Conservation (phyloP, 1,140 invertebrate genomes). For the Tetramorium parvispinum region DNA sequence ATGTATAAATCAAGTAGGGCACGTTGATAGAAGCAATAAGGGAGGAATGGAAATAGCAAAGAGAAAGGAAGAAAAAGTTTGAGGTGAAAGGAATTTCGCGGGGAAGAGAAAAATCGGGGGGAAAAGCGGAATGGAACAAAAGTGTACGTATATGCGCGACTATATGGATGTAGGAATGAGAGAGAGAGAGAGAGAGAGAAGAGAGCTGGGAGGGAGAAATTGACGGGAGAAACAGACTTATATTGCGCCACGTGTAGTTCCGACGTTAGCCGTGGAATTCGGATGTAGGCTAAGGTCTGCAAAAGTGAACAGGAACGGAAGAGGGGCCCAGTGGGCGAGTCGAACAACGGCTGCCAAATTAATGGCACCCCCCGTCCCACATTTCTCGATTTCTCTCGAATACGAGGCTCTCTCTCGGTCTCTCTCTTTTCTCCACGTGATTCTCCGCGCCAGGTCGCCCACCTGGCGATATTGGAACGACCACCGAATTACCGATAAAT, state of each 20-base stretch:
- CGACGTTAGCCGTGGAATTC: constrained; percentile 71
- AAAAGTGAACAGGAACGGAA: constrained; percentile 27
- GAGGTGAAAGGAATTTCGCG: constrained; percentile 40
- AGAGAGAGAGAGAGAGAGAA: neutral
- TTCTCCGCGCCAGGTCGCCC: constrained; percentile 47
- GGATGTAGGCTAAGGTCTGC: constrained; percentile 68
- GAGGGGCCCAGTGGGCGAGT: constrained; percentile 69
- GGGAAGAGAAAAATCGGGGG: neutral
- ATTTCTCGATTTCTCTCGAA: constrained; percentile 73
- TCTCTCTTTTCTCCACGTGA: neutral
- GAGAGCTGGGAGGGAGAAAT: neutral
- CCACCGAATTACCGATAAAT: constrained; percentile 74
- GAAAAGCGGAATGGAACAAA: constrained; percentile 38
- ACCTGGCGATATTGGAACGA: constrained; percentile 71
- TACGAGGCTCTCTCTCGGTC: constrained; percentile 9
- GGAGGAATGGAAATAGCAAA: constrained; percentile 61
- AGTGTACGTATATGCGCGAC: constrained; percentile 10
- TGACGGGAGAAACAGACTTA: constrained; percentile 62
- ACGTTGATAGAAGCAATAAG: constrained; percentile 79
- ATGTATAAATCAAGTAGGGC: constrained; percentile 76
- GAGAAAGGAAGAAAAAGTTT: constrained; percentile 21
- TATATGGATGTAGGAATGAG: neutral
- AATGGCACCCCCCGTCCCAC: constrained; percentile 74
- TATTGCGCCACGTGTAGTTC: constrained; percentile 70
- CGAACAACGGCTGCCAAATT: constrained; percentile 77